Conservation (phyloP, 2,113 vertebrate genomes). For the Callipepla californica region DNA sequence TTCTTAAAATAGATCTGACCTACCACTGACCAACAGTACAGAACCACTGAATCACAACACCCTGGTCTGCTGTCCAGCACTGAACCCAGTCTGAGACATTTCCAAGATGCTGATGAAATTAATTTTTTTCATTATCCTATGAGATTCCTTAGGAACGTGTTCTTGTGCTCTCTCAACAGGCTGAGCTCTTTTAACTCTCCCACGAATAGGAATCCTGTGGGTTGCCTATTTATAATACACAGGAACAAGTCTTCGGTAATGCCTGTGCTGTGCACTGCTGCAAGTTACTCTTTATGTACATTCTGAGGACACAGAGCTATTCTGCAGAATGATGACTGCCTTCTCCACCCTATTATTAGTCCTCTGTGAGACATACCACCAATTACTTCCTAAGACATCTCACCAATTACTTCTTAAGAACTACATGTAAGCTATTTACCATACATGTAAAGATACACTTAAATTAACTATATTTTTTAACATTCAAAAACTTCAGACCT, state of each 20-base stretch:
- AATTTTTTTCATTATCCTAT: accelerated
- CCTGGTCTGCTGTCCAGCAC: neutral
- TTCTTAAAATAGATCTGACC: neutral
- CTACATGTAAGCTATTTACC: neutral
- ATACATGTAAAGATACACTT: neutral
- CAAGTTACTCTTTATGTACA: neutral
- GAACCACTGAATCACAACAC: neutral
- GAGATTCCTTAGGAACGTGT: neutral
- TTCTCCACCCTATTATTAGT: conserved; percentile 22
- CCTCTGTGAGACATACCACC: neutral
- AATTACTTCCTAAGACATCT: neutral
- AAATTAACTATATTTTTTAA: neutral
- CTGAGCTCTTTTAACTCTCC: neutral
- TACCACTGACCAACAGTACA: neutral
- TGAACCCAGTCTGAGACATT: neutral
- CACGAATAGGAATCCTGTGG: neutral
- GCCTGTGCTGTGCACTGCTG: neutral
- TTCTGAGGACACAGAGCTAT: neutral
- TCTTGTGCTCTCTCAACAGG: neutral
- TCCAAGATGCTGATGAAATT: neutral
- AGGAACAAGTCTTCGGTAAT: neutral
- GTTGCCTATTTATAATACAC: neutral
- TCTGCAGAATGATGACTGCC: accelerated
- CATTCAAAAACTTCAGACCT: neutral
- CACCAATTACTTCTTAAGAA: neutral